Evolutionary conservation across 2,888 invertebrate species (phyloP).

Genomic region (Lepidochrysops patricia): DNA sequence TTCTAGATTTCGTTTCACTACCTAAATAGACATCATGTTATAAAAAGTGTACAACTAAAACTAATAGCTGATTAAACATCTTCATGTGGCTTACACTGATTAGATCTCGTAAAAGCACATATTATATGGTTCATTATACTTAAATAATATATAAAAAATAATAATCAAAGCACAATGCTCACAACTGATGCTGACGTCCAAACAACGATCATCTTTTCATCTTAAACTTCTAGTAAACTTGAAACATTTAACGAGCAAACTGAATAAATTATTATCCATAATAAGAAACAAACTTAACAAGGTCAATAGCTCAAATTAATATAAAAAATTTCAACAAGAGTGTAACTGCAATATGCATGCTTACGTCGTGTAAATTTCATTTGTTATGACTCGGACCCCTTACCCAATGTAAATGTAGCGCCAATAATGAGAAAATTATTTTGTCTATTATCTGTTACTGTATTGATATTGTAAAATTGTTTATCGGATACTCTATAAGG

Average conservation of each 20-base stretch:
- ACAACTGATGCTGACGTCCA: conserved; percentile 65
- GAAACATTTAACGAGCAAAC: conserved; percentile 75
- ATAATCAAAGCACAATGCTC: conserved; percentile 69
- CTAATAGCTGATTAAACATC: conserved; percentile 74
- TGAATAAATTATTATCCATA: conserved; percentile 74
- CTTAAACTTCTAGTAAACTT: conserved; percentile 73
- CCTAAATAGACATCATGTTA: conserved; percentile 75
- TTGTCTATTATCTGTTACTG: conserved; percentile 62
- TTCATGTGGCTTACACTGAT: conserved; percentile 72
- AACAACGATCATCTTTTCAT: conserved; percentile 69
- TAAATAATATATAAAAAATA: conserved; percentile 71
- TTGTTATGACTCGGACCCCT: conserved; percentile 44
- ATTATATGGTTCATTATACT: conserved; percentile 68
- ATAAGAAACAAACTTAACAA: conserved; percentile 73
- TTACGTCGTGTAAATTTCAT: conserved; percentile 47
- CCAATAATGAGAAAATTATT: conserved; percentile 54
- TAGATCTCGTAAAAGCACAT: conserved; percentile 74
- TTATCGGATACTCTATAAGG: conserved; percentile 45
- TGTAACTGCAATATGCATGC: conserved; percentile 53
- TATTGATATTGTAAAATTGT: conserved; percentile 68
- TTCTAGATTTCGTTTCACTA: conserved; percentile 73
- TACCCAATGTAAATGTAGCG: conserved; percentile 50
- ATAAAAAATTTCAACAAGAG: conserved; percentile 68
- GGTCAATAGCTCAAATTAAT: conserved; percentile 73
- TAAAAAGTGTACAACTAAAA: conserved; percentile 75